A percentile compares a stretch with the other conserved stretches of the same genome.
phyloP scores from a whole-genome alignment of 2,113 vertebrate genomes.

The Perca flavescens region DNA sequence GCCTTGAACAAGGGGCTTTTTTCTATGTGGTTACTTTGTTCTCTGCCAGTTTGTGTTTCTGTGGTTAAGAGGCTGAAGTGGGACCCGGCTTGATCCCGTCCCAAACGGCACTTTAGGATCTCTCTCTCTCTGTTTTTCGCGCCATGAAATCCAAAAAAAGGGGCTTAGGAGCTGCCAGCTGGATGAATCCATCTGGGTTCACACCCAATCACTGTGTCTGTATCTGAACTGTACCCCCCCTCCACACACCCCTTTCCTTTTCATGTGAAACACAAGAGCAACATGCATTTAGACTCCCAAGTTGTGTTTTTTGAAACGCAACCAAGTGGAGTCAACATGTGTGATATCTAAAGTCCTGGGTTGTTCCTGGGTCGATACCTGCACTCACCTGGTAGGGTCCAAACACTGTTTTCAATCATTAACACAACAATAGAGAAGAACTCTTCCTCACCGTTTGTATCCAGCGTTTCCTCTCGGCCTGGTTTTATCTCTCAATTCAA shows the following conservation, averaged over 20 bases:
- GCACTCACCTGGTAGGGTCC: not conserved
- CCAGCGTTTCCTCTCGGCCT: not conserved
- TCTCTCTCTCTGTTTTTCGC: slow-evolving; percentile 5
- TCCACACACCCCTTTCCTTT: slow-evolving; percentile 15
- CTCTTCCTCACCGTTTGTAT: not conserved
- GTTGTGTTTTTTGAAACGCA: not conserved
- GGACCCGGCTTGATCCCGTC: slow-evolving; percentile 34
- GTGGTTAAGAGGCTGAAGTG: slow-evolving; percentile 50
- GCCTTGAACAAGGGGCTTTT: slow-evolving; percentile 13
- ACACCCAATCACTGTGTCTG: slow-evolving; percentile 76
- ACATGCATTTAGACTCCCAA: slow-evolving; percentile 51
- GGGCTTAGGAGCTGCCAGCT: slow-evolving; percentile 66
- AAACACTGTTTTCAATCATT: not conserved
- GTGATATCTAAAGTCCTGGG: not conserved
- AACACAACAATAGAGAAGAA: not conserved
- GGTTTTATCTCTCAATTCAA: not conserved
- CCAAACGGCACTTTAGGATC: slow-evolving; percentile 48
- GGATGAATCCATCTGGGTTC: slow-evolving; percentile 61
- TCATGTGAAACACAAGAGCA: slow-evolving; percentile 28
- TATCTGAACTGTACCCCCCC: slow-evolving; percentile 46
- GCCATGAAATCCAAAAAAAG: not conserved
- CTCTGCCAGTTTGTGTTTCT: slow-evolving; percentile 57
- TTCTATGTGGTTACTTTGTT: slow-evolving; percentile 60
- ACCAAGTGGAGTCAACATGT: not conserved
- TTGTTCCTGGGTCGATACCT: not conserved